Evolutionary conservation across 2,113 vertebrate species (phyloP).

Genomic region (Blennius ocellaris): DNA sequence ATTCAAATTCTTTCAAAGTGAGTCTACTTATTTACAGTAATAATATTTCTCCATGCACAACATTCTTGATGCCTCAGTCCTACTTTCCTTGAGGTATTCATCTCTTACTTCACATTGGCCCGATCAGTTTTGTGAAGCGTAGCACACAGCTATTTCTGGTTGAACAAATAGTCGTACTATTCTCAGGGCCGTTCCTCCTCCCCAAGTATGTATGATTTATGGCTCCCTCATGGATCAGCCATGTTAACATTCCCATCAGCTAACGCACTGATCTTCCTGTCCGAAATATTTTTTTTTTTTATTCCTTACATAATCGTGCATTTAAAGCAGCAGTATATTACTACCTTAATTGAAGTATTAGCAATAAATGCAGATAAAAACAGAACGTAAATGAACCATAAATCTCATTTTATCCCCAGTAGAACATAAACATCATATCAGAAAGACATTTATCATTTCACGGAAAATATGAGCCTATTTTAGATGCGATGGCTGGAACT

Average conservation of each 20-base stretch:
- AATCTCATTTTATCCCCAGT: too few species aligned
- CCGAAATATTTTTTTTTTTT: neutral
- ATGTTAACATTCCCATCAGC: constrained; percentile 19
- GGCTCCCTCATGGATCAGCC: constrained; percentile 28
- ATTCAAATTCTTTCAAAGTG: neutral
- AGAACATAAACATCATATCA: too few species aligned
- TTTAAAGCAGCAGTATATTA: neutral
- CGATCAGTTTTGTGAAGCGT: constrained; percentile 16
- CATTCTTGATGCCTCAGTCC: neutral
- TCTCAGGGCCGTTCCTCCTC: constrained; percentile 34
- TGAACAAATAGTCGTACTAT: constrained; percentile 36
- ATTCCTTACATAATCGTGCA: neutral
- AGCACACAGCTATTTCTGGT: constrained; percentile 33
- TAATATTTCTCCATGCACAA: neutral
- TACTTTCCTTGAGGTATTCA: constrained; percentile 2
- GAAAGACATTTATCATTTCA: too few species aligned
- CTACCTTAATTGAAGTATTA: neutral
- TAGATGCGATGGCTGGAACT: too few species aligned
- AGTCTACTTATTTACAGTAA: neutral
- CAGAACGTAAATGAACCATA: too few species aligned
- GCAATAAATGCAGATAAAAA: too few species aligned
- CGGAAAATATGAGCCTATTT: too few species aligned
- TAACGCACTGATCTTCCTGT: neutral
- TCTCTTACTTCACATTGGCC: constrained; percentile 13
- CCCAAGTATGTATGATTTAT: constrained; percentile 28